Base-by-base conservation (phyloP, 2,888 invertebrate genomes). In the Seladonia tumulorum region DNA sequence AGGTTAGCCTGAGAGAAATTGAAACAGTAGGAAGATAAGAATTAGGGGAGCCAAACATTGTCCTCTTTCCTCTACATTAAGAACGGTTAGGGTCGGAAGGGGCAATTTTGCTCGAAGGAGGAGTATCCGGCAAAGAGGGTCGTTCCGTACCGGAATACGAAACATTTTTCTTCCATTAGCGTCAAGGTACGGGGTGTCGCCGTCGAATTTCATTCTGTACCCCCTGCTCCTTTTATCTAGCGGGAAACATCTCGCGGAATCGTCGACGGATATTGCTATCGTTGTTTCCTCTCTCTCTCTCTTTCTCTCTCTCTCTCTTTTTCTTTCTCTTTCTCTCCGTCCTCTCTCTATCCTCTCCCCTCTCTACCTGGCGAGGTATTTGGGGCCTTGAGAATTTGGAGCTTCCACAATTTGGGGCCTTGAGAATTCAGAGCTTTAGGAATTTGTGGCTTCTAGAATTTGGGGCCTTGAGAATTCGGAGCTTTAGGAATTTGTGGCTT, bases 171-270 rank as follows among this genome's bases (percentile, higher is more conserved):
- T 82, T 73, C 42, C 47, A 77, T 76, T 82, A 83, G 14, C 57
- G 53, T 68, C 57, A 8, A 45, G 2, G 71, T 71, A 8, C 68
- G 10, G 22, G 22, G 53, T n/a, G 3, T 22, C n/a, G 18, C 25
- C 53, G 22, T 74, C 74, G 73, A 74, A 83, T 78, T 83, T 83
- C 68, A 82, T 78, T 83, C 73, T 74, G 83, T 78, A 66, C 57
- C 39, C 39, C 39, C 22, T 22, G 42, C 8, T 12, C 76, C 73
- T 49, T 63, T 85, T 79, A 79, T 84, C 85, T 29, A 7, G 14
- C 29, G 29, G 18, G 35, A 39, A 53, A 39, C 76, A 53, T 63
- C 45, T 45, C 77, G 45, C 25, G 35, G 47, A 47, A 77, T 77
- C 85, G 85, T 68, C 72, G 18, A n/a, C 68, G 39, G 47, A 77